Conservation (phyloP, 2,888 invertebrate genomes). For the Melipona beecheii region DNA sequence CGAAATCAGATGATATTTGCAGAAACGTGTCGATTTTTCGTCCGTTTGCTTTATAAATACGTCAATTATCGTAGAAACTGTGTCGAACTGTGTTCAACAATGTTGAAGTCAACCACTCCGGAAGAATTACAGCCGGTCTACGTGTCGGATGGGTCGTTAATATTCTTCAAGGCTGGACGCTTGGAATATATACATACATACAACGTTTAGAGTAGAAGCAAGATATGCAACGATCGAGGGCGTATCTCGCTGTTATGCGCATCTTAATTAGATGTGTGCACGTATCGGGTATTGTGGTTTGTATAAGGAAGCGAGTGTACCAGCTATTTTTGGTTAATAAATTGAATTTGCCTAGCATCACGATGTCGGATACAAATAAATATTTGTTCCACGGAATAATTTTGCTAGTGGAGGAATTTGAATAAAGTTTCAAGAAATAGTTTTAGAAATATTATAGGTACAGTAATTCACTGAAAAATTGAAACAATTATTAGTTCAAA, state of each 20-base stretch:
- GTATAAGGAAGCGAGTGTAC: not conserved
- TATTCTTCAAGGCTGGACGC: conserved; percentile 35
- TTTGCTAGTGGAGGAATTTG: not conserved
- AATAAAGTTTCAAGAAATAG: not conserved
- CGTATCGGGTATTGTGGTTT: conserved; percentile 5
- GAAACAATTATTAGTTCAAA: too few relatives aligned
- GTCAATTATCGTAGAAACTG: conserved; percentile 21
- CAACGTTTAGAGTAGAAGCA: not conserved
- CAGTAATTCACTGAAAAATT: not conserved
- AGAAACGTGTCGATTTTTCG: conserved; percentile 15
- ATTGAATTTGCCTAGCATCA: not conserved
- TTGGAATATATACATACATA: not conserved
- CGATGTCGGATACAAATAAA: not conserved
- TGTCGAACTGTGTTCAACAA: not conserved
- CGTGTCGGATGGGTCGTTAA: conserved; percentile 9
- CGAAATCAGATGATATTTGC: conserved; percentile 57
- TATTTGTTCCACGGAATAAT: not conserved
- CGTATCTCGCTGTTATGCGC: conserved; percentile 13
- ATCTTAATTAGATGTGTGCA: conserved; percentile 32
- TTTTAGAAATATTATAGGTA: not conserved
- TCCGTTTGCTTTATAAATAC: not conserved
- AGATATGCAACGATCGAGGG: conserved; percentile 1
- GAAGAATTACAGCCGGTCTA: conserved; percentile 2
- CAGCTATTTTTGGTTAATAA: conserved; percentile 5
- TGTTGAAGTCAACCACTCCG: not conserved